Base-by-base conservation (phyloP, 2,888 invertebrate species). In the Scaptomyza polygonia region DNA sequence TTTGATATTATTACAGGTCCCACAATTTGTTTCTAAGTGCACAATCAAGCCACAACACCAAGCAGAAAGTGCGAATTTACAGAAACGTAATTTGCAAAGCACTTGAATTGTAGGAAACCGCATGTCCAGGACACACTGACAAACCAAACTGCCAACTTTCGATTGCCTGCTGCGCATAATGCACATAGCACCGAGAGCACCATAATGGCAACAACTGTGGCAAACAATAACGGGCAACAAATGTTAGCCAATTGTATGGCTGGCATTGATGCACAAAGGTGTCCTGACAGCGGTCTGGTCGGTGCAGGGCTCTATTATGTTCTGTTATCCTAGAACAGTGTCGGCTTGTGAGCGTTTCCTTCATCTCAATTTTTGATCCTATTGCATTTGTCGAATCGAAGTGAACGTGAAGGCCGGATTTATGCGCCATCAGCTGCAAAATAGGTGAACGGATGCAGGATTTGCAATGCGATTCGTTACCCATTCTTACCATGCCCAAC, bases 211-310 rank as follows among this genome's bases (percentile, higher is more conserved):
- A 39, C 36, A 49, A 58, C 40, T 57, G 58, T 16, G 36, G 43
- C 58, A 16, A 39, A 62, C 51, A 53, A 54, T 57, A 74, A 53
- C 58, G 54, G 69, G 55, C 67, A 68, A 70, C 79, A 75, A 81
- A 74, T 66, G 87, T 57, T 49, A 62, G 79, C 83, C 74, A 72
- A 79, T 86, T 83, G 77, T 64, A 58, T 63, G 63, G 58, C 59
- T 47, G 56, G 21, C 67, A 34, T 32, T 25, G 34, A 27, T 49
- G 64, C 36, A 73, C 55, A 72, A 72, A 57, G 57, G 51, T 32
- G 43, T 52, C 21, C 36, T 42, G 63, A 12, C 45, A 47, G 14
- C 12, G 48, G 25, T 21, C 32, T 21, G 40, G 25, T n/a, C 32
- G 25, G 8, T 34, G 12, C 34, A 6, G 34, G 6, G 2, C 34